Percentiles rank a stretch among this genome's conserved stretches.
phyloP scores from a whole-genome alignment of 2,797 vertebrate genomes.

The Arctocebus calabarensis region DNA sequence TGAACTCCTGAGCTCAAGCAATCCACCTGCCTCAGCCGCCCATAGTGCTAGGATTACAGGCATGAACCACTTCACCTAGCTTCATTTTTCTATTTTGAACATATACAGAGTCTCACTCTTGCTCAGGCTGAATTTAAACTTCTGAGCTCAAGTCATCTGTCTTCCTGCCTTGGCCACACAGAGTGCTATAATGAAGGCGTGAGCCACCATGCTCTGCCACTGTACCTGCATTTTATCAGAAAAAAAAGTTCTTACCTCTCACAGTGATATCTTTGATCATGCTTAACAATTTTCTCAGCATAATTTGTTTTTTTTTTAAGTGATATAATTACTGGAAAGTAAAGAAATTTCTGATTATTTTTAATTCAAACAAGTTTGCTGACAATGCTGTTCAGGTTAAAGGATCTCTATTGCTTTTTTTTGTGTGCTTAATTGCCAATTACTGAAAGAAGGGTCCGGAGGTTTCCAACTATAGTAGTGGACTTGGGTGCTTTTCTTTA shows the following conservation, averaged over 20 bases:
- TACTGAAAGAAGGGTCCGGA: not conserved
- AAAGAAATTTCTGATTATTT: not conserved
- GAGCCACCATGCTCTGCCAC: too few relatives aligned
- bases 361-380: not conserved
- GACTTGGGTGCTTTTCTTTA: too few relatives aligned
- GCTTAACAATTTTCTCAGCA: not conserved
- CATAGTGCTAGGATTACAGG: too few relatives aligned
- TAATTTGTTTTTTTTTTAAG: not conserved
- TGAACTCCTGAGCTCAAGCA: too few relatives aligned
- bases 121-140: too few relatives aligned
- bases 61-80: too few relatives aligned
- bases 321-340: not conserved
- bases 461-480: not conserved
- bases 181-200: too few relatives aligned
- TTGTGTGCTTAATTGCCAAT: not conserved
- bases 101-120: too few relatives aligned
- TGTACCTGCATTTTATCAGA: not conserved
- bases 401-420: not conserved
- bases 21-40: too few relatives aligned
- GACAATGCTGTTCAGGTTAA: not conserved
- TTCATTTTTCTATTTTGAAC: too few relatives aligned
- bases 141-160: too few relatives aligned
- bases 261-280: not conserved
- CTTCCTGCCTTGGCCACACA: too few relatives aligned
- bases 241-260: not conserved